Conservation (phyloP, 2,113 vertebrate species). For the Poeciliopsis occidentalis region DNA sequence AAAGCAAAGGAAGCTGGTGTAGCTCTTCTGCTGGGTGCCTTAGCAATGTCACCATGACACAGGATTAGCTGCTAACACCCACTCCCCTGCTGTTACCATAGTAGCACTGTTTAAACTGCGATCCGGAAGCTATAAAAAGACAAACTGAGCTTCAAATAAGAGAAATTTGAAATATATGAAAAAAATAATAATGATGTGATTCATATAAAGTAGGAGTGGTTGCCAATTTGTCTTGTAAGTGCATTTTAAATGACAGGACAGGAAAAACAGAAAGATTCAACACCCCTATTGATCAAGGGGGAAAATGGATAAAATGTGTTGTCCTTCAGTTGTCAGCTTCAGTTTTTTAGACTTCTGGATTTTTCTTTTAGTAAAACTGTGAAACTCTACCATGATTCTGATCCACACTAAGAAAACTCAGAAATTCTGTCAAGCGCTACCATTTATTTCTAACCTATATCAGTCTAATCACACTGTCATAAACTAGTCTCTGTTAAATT, state of each 20-base stretch:
- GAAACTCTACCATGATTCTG: not conserved
- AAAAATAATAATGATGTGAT: conserved; percentile 47
- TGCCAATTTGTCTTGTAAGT: conserved; percentile 39
- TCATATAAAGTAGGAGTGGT: conserved; percentile 25
- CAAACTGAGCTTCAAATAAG: conserved; percentile 56
- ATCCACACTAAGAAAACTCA: not conserved
- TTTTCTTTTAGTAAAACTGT: not conserved
- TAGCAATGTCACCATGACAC: conserved; percentile 70
- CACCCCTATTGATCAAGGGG: not conserved
- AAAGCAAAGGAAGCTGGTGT: conserved; percentile 39
- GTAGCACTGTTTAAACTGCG: conserved; percentile 64
- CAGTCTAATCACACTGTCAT: too few relatives aligned
- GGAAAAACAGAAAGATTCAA: conserved; percentile 6
- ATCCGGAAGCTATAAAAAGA: conserved; percentile 66
- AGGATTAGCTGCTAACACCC: conserved; percentile 70
- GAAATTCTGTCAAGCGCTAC: not conserved
- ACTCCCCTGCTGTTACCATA: conserved; percentile 76
- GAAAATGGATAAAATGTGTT: not conserved
- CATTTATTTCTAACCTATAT: too few relatives aligned
- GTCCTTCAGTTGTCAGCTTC: not conserved
- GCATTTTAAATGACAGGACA: conserved; percentile 24
- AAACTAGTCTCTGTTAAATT: not conserved
- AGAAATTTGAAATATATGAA: conserved; percentile 35
- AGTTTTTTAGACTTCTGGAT: not conserved
- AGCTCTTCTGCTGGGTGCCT: conserved; percentile 58